Evolutionary conservation across 2,888 invertebrate genomes (phyloP), one percentile per base, ranked within the genome.

Genomic region (Drosophila robusta): DNA sequence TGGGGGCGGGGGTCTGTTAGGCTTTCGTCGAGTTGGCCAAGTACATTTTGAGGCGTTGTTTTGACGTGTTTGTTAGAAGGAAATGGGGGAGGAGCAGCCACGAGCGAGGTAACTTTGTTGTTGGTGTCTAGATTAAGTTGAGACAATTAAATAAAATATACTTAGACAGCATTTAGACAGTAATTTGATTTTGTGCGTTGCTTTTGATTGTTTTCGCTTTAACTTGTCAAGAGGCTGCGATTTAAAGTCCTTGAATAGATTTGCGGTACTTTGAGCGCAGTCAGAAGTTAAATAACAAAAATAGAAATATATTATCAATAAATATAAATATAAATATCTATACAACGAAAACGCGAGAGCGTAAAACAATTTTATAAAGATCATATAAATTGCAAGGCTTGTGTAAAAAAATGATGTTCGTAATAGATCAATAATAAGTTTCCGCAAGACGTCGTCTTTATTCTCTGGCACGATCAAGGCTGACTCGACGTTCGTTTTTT

Each of bases 101-200:
- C 18, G 24, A 11, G 11, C 32, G 22, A 7, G 6, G 38, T 9
- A 24, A 14, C 52, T 70, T 78, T 75, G 69, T 64, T 70, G 60
- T 60, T 66, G 56, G 38, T 52, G 55, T 78, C 58, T 63, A 55
- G 75, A 74, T 78, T 75, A 75, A 70, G 75, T 74, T 73, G 64
- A 72, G 71, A 80, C 78, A 80, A 78, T 71, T 70, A 76, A 76
- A 67, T 78, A 60, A 74, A 83, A 86, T 82, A 72, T 67, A 73
- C 67, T 86, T 67, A 88, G 89, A 86, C 88, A 74, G 69, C 77
- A 71, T 67, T 75, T 67, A 88, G 83, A 88, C 83, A 72, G 70
- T 83, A 88, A 83, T 83, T 83, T 79, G 77, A 88, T 88, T 88
- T 78, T 77, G 44, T 56, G 66, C 65, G 38, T 71, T 77, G 62